Evolutionary conservation across 2,797 vertebrate species (phyloP).

Genomic region (Setipinna tenuifilis): DNA sequence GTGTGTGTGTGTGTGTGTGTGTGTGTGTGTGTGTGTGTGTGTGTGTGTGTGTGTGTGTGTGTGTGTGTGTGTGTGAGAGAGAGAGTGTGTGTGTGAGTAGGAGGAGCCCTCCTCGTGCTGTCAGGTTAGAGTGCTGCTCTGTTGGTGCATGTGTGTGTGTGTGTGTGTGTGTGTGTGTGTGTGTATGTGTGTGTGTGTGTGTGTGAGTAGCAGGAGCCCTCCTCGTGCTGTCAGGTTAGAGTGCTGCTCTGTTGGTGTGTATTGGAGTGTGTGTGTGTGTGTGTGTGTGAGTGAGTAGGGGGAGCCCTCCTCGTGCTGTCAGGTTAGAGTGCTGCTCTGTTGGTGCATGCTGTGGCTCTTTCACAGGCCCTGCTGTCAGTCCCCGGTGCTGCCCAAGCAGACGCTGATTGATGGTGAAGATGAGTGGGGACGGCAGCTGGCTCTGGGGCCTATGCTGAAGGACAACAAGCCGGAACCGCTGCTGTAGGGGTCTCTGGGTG

Average conservation of each 20-base stretch:
- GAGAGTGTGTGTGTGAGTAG: neutral
- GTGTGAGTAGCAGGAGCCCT: neutral
- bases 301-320: neutral
- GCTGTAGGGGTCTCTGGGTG: neutral
- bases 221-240: neutral
- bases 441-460: neutral
- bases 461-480: neutral
- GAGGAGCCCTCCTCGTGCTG: neutral
- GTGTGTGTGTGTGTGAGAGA: neutral
- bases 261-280: neutral
- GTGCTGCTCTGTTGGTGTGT: neutral
- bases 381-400: neutral
- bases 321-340: neutral
- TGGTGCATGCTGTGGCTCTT: neutral
- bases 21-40: constrained; percentile 3
- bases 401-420: neutral
- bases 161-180: neutral
- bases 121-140: neutral
- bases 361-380: neutral
- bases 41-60: neutral
- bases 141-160: neutral
- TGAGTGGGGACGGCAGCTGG: neutral
- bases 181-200: neutral
- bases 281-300: neutral
- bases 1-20: neutral